phyloP scores from a whole-genome alignment of 2,888 invertebrate genomes.

The Drosophila testacea region DNA sequence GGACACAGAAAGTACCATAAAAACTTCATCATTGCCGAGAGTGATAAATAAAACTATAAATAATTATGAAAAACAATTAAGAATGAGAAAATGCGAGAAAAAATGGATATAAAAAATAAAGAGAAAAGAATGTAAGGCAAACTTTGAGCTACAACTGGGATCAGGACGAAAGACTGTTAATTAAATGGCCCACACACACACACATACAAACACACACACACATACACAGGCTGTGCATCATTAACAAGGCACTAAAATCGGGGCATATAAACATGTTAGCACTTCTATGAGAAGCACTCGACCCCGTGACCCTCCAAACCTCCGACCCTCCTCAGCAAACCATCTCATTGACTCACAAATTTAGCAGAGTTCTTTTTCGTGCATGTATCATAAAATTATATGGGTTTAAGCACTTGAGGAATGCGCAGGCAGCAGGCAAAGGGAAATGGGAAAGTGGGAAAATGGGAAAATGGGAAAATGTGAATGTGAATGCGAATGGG shows the following conservation, averaged over 20 bases:
- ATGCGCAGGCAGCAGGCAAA: neutral
- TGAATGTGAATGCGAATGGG: conserved; percentile 17
- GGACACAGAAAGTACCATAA: conserved; percentile 19
- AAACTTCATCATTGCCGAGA: conserved; percentile 26
- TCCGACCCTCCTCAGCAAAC: neutral
- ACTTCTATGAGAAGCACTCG: conserved; percentile 36
- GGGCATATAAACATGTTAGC: conserved; percentile 51
- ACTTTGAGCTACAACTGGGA: conserved; percentile 15
- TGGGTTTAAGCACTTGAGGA: conserved; percentile 50
- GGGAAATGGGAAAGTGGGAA: neutral
- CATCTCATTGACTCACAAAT: conserved; percentile 30
- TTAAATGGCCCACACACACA: conserved; percentile 16
- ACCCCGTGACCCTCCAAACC: conserved; percentile 5
- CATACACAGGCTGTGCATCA: conserved; percentile 14
- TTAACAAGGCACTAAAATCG: conserved; percentile 26
- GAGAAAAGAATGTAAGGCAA: neutral
- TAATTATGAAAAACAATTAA: conserved; percentile 61
- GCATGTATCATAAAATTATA: conserved; percentile 70
- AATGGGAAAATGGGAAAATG: no score
- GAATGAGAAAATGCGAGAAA: neutral
- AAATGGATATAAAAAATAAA: neutral
- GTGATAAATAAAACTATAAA: conserved; percentile 58
- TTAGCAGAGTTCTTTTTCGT: conserved; percentile 15
- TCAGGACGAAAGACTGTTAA: conserved; percentile 19
- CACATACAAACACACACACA: neutral